These are phyloP conservation scores for Eulemur coronatus DNA, from an alignment of 2,797 vertebrate genomes.

Conservation along the genomic window DNA sequence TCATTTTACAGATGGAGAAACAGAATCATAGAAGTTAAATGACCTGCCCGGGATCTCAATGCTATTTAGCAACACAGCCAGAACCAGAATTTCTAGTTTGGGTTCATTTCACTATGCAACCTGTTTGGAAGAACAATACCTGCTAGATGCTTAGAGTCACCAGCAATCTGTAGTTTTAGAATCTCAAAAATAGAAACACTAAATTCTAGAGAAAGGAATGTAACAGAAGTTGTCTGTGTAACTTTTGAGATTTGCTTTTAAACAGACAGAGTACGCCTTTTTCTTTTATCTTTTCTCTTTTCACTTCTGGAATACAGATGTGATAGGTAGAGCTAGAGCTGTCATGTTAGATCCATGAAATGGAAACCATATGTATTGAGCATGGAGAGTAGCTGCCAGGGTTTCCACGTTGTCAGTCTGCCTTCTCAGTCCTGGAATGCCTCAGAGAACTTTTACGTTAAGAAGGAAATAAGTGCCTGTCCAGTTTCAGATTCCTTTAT, in stretches of 20 bases:
- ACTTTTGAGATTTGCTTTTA: neutral
- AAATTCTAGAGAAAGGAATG: neutral
- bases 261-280: neutral
- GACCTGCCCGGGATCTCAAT: neutral
- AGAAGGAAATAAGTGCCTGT: neutral
- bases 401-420: neutral
- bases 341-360: neutral
- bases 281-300: neutral
- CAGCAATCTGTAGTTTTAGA: neutral
- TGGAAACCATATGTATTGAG: neutral
- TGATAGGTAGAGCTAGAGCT: neutral
- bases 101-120: neutral
- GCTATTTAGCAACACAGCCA: neutral
- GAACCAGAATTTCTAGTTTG: neutral
- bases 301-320: neutral
- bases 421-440: neutral
- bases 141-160: neutral
- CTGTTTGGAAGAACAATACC: neutral
- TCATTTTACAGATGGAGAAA: conserved; percentile 7
- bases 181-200: neutral
- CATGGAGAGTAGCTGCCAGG: neutral
- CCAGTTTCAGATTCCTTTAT: neutral
- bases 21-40: neutral
- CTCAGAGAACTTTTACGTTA: neutral
- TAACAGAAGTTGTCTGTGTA: neutral